Evolutionary conservation across 2,113 vertebrate species (phyloP), one percentile per base, ranked within the genome.

Genomic region (Formicarius rufipectus): DNA sequence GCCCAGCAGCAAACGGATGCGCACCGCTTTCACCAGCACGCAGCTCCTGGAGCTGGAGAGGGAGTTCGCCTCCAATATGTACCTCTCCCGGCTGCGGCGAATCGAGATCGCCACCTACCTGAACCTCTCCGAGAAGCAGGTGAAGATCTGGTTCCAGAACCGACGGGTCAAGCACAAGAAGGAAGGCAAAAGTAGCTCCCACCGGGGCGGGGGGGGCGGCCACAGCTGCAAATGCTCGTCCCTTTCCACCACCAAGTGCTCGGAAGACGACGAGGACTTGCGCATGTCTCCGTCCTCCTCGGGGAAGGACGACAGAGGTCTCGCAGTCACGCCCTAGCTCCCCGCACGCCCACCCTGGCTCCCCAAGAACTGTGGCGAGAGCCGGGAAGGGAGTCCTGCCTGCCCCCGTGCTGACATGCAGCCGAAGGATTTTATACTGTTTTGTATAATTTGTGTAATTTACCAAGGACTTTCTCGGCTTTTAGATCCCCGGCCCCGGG

Each of bases 81-180:
- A 99, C 98, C 98, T 99, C 90, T 99, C 99, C 87, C 98, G 99
- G 84, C 99, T 99, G 87, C 98, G 99, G 96, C 99, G 99, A 98
- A 99, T 99, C 92, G 99, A 99, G 98, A 99, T 99, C 95, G 99
- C 99, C 92, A 99, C 99, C 66, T 99, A 99, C 98, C 98, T 99
- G 97, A 99, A 99, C 96, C 98, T 99, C 95, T 99, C 99, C 19
- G 99, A 99, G 98, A 99, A 99, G 94, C 99, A 99, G 97, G 99
- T 99, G 90, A 99, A 99, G 97, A 99, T 99, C 96, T 99, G 99
- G 99, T 99, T 99, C 98, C 99, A 99, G 97, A 99, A 99, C 97
- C 98, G 99, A 83, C 97, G 99, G 27, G 99, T 99, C 92, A 99
- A 99, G 94, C 99, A 99, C 98, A 99, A 99, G 98, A 99, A 99